Evolutionary conservation across 1,140 invertebrate species (phyloP).

Genomic region (Drosophila murphyi): DNA sequence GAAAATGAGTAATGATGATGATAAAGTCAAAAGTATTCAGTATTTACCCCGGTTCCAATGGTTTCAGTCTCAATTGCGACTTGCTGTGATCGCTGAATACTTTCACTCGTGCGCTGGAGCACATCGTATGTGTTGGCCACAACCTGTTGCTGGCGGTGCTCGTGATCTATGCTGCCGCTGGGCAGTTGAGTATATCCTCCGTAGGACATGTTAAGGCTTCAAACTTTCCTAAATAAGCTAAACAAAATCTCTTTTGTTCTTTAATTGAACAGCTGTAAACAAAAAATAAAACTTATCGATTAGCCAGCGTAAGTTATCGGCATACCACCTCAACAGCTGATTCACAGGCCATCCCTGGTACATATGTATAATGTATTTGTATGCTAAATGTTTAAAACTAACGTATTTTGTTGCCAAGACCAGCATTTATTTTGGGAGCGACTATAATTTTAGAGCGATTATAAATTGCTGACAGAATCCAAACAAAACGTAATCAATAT

Average conservation of each 20-base stretch:
- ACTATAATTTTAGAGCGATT: conserved; percentile 47
- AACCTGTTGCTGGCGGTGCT: conserved; percentile 61
- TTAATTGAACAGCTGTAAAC: conserved; percentile 1
- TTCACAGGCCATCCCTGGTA: conserved; percentile 15
- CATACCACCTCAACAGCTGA: conserved; percentile 18
- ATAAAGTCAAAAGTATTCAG: not conserved
- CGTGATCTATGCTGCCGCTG: conserved; percentile 54
- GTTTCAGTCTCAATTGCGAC: conserved; percentile 92
- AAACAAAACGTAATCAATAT: conserved; percentile 64
- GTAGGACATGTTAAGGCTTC: conserved; percentile 45
- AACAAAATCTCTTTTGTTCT: not conserved
- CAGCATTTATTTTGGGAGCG: conserved; percentile 8
- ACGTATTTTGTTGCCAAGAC: conserved; percentile 51
- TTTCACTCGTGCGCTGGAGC: conserved; percentile 59
- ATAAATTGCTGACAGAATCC: conserved; percentile 65
- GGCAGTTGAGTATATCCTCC: conserved; percentile 66
- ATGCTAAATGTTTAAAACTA: conserved; percentile 20
- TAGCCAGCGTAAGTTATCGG: conserved; percentile 7
- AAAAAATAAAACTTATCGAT: not conserved
- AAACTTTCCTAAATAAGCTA: not conserved
- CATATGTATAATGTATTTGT: not conserved
- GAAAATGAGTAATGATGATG: not conserved
- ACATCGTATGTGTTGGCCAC: conserved; percentile 65
- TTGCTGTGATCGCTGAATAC: conserved; percentile 87
- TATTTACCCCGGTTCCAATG: conserved; percentile 89